Evolutionary conservation across 2,797 vertebrate species (phyloP).

Genomic region (Sylvilagus floridanus): DNA sequence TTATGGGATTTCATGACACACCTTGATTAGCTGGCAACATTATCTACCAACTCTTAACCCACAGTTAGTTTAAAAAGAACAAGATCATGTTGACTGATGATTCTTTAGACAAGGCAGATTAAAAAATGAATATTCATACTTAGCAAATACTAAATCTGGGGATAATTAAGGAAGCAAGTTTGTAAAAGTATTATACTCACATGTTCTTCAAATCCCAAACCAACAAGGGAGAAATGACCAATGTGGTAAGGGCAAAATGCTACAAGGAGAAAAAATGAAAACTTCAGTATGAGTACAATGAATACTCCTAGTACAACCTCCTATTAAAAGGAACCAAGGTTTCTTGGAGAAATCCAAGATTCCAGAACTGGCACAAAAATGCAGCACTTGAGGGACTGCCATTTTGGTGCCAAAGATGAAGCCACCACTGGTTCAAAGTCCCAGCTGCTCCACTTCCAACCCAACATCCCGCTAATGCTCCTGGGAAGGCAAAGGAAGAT

Average conservation of each 20-base stretch:
- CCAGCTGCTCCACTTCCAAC: too few relatives aligned
- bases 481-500: too few relatives aligned
- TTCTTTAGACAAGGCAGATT: neutral
- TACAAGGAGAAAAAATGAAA: conserved; percentile 83
- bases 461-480: too few relatives aligned
- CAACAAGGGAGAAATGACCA: conserved; percentile 98
- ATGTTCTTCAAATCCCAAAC: conserved; percentile 97
- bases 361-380: neutral
- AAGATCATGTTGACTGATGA: neutral
- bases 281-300: conserved; percentile 57
- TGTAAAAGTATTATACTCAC: conserved; percentile 90
- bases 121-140: conserved; percentile 17
- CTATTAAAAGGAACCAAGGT: conserved; percentile 33
- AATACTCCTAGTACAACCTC: neutral
- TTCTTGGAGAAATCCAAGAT: conserved; percentile 36
- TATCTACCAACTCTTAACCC: neutral
- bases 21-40: neutral
- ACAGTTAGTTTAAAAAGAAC: neutral
- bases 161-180: conserved; percentile 47
- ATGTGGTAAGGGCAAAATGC: conserved; percentile 99
- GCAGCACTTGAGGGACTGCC: too few relatives aligned
- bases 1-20: neutral
- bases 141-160: conserved; percentile 3
- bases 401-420: too few relatives aligned
- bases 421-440: too few relatives aligned